These are phyloP conservation scores for Lophotis ruficrista DNA, from an alignment of 2,113 vertebrate genomes.

Conservation along the genomic window DNA sequence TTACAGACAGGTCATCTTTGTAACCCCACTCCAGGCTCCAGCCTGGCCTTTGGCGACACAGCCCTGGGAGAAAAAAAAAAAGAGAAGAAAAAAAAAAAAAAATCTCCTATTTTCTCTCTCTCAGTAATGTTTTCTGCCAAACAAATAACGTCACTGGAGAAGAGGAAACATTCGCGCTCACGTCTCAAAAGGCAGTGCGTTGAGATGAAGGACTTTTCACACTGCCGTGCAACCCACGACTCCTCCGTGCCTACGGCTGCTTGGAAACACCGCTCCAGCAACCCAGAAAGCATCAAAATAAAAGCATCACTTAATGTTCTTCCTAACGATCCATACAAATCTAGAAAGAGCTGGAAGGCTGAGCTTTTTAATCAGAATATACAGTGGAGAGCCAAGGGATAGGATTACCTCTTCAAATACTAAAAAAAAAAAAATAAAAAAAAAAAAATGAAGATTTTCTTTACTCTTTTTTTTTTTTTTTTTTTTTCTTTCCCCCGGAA, in stretches of 20 bases:
- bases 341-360: not conserved
- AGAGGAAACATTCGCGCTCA: rapidly evolving
- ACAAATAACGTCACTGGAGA: not conserved
- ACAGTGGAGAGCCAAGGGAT: not conserved
- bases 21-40: not conserved
- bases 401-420: not conserved
- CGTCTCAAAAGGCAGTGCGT: not conserved
- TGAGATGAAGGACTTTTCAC: not conserved
- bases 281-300: not conserved
- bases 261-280: not conserved
- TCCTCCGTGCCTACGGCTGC: not conserved
- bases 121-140: not conserved
- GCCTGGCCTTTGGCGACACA: not conserved
- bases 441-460: not conserved
- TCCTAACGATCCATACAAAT: not conserved
- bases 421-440: not conserved
- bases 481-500: not conserved
- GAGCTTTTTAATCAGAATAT: not conserved
- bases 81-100: no score
- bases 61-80: not conserved
- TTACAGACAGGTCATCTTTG: not conserved
- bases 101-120: not conserved
- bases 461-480: not conserved
- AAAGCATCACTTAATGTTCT: not conserved
- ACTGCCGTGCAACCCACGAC: not conserved